Conservation (phyloP, 2,888 invertebrate genomes). For the Heliconius charithonia region DNA sequence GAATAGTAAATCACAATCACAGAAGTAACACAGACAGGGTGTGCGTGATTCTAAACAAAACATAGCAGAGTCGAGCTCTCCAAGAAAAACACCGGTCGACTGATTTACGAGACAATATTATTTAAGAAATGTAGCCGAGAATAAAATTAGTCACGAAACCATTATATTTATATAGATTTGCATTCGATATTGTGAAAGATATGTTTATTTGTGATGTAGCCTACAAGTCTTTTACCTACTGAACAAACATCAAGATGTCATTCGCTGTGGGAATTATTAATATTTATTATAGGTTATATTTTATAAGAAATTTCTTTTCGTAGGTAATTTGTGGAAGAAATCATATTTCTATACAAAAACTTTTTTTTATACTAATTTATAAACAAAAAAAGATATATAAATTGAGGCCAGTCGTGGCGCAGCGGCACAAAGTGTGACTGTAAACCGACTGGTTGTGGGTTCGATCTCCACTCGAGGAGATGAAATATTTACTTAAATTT, state of each 20-base stretch:
- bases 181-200: constrained; percentile 53
- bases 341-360: neutral
- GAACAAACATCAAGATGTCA: constrained; percentile 14
- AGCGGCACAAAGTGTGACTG: no score
- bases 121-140: constrained; percentile 77
- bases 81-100: constrained; percentile 81
- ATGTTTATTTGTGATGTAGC: constrained; percentile 35
- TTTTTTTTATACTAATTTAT: neutral
- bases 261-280: neutral
- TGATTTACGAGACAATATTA: constrained; percentile 82
- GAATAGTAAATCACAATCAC: constrained; percentile 75
- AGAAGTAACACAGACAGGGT: constrained; percentile 69
- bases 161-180: constrained; percentile 71
- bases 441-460: no score
- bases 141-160: constrained; percentile 77
- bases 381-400: neutral
- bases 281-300: neutral
- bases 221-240: neutral
- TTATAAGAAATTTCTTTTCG: neutral
- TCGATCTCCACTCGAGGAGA: no score
- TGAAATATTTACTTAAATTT: no score
- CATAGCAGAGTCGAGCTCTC: constrained; percentile 68
- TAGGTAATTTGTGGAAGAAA: neutral
- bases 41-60: constrained; percentile 83
- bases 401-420: no score